Percentiles rank a stretch among this genome's conserved stretches.
These are phyloP conservation scores for Amazona finschi DNA, from an alignment of 2,797 vertebrate genomes.

Conservation along the genomic window DNA sequence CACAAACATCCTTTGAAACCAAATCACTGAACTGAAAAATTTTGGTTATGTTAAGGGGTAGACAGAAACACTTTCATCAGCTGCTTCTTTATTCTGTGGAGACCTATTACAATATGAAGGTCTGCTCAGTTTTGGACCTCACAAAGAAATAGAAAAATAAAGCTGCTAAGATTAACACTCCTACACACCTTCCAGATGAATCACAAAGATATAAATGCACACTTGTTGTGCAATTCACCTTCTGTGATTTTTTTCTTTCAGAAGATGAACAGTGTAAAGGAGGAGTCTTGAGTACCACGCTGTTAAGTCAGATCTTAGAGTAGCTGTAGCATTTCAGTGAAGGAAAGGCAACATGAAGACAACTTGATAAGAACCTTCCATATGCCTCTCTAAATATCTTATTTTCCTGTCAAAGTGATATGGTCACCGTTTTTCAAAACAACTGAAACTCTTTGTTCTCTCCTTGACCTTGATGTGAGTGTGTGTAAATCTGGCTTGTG, in stretches of 20 bases:
- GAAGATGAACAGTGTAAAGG: background rate
- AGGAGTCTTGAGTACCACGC: background rate
- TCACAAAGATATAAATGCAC: background rate
- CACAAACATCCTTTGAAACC: background rate
- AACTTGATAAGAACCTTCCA: background rate
- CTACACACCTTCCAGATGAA: background rate
- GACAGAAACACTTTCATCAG: background rate
- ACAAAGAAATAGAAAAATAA: background rate
- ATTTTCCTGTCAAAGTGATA: background rate
- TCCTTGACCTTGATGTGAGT: background rate
- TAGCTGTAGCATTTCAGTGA: background rate
- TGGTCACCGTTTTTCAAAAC: background rate
- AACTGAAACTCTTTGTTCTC: background rate
- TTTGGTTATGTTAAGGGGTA: background rate
- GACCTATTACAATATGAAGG: background rate
- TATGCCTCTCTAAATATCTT: rapidly evolving
- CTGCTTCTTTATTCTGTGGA: background rate
- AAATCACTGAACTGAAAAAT: background rate
- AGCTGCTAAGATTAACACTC: background rate
- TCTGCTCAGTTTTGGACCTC: background rate
- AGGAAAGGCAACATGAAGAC: background rate
- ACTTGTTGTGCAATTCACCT: background rate
- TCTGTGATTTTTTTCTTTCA: background rate
- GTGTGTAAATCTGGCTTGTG: background rate
- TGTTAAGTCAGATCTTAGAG: background rate